Evolutionary conservation across 1,140 invertebrate species (phyloP).

Genomic region (Eurosta solidaginis): DNA sequence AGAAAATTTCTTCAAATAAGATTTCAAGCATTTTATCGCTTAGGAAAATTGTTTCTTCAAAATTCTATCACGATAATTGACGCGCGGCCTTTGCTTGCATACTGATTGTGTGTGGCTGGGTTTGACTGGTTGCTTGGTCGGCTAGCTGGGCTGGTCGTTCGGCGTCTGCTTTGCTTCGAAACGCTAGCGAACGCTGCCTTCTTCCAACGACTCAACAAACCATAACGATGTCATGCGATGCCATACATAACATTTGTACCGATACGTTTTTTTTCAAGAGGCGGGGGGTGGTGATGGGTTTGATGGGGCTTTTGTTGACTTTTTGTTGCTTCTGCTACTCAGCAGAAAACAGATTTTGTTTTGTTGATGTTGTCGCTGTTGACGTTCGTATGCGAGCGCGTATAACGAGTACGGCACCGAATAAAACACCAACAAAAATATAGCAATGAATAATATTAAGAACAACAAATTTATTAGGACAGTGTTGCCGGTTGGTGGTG

Average conservation of each 20-base stretch:
- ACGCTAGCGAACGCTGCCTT: neutral
- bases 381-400: neutral
- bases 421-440: neutral
- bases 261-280: neutral
- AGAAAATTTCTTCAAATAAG: too few relatives aligned
- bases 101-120: conserved; percentile 19
- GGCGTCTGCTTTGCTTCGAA: too few relatives aligned
- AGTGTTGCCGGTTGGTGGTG: too few relatives aligned
- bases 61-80: neutral
- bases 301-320: too few relatives aligned
- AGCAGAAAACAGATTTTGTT: conserved; percentile 8
- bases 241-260: too few relatives aligned
- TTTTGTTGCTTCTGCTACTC: neutral
- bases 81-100: conserved; percentile 10
- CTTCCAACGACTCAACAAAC: neutral
- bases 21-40: neutral
- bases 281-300: neutral
- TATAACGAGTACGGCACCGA: neutral
- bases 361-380: conserved; percentile 6
- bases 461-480: too few relatives aligned
- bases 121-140: conserved; percentile 2
- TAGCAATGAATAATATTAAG: conserved; percentile 21
- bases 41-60: neutral
- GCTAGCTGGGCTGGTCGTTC: neutral
- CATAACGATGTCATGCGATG: neutral